Conservation (phyloP, 2,797 vertebrate genomes). For the Phylloscopus collybita region DNA sequence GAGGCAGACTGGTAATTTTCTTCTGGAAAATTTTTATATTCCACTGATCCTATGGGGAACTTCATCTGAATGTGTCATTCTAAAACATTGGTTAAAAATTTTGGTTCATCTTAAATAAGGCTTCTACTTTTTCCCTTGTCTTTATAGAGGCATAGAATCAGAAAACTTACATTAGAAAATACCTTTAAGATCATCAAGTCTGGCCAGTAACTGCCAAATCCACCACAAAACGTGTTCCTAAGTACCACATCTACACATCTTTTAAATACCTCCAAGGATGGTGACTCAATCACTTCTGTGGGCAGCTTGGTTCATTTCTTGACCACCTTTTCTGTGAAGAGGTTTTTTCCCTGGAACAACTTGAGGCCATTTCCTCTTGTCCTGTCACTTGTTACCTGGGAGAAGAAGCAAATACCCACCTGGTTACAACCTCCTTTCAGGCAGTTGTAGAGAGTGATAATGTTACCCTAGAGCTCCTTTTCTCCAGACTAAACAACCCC, state of each 20-base stretch:
- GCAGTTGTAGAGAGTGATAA: fast-evolving
- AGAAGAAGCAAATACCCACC: not conserved
- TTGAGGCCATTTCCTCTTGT: not conserved
- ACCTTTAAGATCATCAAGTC: not conserved
- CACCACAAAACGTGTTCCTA: not conserved
- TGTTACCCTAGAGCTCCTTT: not conserved
- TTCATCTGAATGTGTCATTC: not conserved
- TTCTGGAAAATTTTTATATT: not conserved
- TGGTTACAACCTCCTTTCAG: not conserved
- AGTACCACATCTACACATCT: not conserved
- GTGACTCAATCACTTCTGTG: not conserved
- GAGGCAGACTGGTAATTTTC: not conserved
- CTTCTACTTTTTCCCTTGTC: not conserved
- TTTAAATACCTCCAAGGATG: not conserved
- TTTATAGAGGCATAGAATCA: not conserved
- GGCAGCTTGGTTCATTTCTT: not conserved
- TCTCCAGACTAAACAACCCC: not conserved
- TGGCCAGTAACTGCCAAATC: not conserved
- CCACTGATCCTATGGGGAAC: not conserved
- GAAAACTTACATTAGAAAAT: not conserved
- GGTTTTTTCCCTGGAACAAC: not conserved
- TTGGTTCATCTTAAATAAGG: not conserved
- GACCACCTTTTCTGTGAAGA: not conserved
- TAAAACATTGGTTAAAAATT: not conserved
- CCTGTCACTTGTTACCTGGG: not conserved